phyloP scores from a whole-genome alignment of 53 echinoderm and acorn worm species.

The Echinometra lucunter region DNA sequence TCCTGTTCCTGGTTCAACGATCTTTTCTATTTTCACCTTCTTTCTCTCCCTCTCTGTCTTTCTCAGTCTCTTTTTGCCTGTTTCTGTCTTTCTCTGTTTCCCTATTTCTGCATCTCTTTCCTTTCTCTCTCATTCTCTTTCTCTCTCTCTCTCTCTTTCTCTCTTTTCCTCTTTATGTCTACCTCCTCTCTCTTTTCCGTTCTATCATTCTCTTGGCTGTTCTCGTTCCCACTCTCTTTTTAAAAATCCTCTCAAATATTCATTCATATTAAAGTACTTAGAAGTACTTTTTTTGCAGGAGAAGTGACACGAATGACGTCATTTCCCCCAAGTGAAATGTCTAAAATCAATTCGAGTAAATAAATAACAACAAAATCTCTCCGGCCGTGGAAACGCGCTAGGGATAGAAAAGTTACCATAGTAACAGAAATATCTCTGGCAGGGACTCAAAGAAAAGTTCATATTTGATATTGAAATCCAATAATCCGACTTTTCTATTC shows the following conservation, averaged over 20 bases:
- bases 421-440: constrained; percentile 31
- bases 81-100: no score
- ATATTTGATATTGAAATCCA: constrained; percentile 53
- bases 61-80: no score
- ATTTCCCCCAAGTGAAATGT: neutral
- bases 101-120: neutral
- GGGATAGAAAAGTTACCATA: constrained; percentile 17
- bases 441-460: neutral
- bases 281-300: neutral
- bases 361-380: neutral
- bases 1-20: no score
- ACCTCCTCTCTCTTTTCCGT: neutral
- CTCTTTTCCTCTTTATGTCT: neutral
- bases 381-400: neutral
- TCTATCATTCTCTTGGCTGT: neutral
- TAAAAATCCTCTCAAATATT: neutral
- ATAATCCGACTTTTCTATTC: constrained; percentile 49
- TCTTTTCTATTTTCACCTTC: no score
- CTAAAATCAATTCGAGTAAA: constrained; percentile 31
- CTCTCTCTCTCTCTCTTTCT: neutral
- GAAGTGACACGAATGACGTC: neutral
- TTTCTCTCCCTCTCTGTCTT: no score
- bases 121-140: neutral
- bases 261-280: neutral
- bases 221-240: no score